A percentile compares a stretch with the other conserved stretches of the same genome.
phyloP scores from a whole-genome alignment of 2,113 vertebrate genomes.

The Aegotheles bennettii region DNA sequence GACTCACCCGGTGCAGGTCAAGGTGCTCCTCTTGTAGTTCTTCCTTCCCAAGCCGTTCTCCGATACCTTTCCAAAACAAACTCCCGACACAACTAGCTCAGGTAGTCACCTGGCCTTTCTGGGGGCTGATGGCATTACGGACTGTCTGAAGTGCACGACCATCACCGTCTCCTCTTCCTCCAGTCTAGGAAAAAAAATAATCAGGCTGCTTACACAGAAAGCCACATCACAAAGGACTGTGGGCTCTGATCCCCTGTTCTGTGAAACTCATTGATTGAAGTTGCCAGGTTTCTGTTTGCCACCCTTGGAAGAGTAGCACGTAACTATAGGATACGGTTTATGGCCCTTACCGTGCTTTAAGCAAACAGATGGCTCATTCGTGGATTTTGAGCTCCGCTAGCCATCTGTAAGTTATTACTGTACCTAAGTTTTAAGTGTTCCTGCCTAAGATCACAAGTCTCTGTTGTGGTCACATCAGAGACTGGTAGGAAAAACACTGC shows the following conservation, averaged over 20 bases:
- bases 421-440: background rate
- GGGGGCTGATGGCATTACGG: background rate
- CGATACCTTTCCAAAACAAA: background rate
- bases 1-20: background rate
- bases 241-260: background rate
- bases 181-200: conserved; percentile 32
- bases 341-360: background rate
- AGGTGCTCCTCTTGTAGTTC: background rate
- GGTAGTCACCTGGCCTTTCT: background rate
- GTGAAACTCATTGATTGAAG: background rate
- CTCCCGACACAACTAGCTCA: background rate
- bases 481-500: background rate
- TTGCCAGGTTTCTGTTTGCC: background rate
- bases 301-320: background rate
- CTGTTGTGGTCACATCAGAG: background rate
- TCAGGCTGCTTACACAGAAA: conserved; percentile 3
- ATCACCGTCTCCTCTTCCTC: conserved; percentile 8
- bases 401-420: background rate
- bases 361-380: background rate
- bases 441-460: background rate
- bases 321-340: background rate
- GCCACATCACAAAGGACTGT: background rate
- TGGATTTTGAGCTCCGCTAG: background rate
- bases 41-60: background rate
- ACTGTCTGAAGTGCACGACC: background rate